phyloP scores from a whole-genome alignment of 2,888 invertebrate genomes.

The Pyrocoelia pectoralis region DNA sequence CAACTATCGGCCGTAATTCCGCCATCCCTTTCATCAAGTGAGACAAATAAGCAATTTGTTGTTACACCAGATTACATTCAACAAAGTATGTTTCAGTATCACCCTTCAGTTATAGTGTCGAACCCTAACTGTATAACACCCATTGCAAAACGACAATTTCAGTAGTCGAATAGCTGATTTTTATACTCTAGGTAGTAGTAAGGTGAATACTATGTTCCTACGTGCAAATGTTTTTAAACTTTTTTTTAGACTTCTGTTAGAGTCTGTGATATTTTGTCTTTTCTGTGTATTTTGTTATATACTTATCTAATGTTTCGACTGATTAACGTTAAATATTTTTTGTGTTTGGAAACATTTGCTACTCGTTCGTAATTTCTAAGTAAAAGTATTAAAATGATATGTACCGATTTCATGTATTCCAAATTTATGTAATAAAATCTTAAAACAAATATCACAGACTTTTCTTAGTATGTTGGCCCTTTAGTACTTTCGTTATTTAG shows the following conservation, averaged over 20 bases:
- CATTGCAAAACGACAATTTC: conserved; percentile 59
- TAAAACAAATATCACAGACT: conserved; percentile 37
- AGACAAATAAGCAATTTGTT: conserved; percentile 72
- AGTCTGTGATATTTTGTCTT: conserved; percentile 36
- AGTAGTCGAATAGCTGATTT: conserved; percentile 22
- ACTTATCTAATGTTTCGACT: conserved; percentile 21
- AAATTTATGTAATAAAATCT: conserved; percentile 43
- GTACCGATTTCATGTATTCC: conserved; percentile 38
- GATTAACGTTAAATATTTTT: conserved; percentile 23
- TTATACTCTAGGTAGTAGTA: conserved; percentile 22
- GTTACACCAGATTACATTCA: conserved; percentile 93
- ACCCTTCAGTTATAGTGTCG: conserved; percentile 60
- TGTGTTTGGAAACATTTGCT: conserved; percentile 37
- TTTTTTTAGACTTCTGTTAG: conserved; percentile 25
- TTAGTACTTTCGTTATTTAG: conserved; percentile 41
- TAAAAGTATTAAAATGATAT: conserved; percentile 27
- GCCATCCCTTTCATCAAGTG: conserved; percentile 37
- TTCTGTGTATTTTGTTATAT: conserved; percentile 10
- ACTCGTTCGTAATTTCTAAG: conserved; percentile 21
- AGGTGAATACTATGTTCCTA: conserved; percentile 21
- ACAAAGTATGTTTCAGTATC: conserved; percentile 78
- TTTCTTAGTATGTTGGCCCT: conserved; percentile 46
- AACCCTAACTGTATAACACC: conserved; percentile 59
- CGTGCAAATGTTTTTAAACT: conserved; percentile 36
- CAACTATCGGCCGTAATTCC: conserved; percentile 38